Conservation (phyloP, 1,140 invertebrate species). For the Hycleus cichorii region DNA sequence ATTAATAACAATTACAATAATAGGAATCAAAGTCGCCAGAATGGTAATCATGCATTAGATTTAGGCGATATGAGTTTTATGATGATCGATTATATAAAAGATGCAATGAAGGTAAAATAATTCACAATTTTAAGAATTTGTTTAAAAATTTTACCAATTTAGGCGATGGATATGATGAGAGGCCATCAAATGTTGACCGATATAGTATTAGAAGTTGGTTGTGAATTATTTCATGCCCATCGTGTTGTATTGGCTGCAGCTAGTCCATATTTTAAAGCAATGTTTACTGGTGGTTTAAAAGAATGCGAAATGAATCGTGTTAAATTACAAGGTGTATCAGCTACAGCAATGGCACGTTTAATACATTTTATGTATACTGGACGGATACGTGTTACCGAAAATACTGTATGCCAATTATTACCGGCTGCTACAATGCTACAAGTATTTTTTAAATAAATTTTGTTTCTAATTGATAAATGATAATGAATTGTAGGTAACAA, state of each 20-base stretch:
- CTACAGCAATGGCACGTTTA: conserved; percentile 74
- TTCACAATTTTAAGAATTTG: conserved; percentile 1
- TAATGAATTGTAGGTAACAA: conserved; percentile 55
- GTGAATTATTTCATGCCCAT: conserved; percentile 81
- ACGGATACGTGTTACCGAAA: conserved; percentile 79
- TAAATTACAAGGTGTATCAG: conserved; percentile 78
- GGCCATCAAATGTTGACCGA: conserved; percentile 86
- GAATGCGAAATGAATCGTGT: conserved; percentile 81
- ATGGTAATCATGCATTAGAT: conserved; percentile 37
- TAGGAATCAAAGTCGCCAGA: conserved; percentile 10
- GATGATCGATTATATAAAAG: conserved; percentile 76
- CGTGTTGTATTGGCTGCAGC: conserved; percentile 86
- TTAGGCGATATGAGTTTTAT: conserved; percentile 79
- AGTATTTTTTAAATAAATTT: too few relatives aligned
- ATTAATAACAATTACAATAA: not conserved
- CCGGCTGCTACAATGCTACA: conserved; percentile 92
- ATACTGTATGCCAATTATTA: conserved; percentile 81
- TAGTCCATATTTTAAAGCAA: conserved; percentile 93
- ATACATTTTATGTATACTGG: conserved; percentile 90
- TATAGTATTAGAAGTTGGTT: conserved; percentile 76
- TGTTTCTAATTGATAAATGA: not conserved
- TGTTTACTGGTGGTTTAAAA: conserved; percentile 84
- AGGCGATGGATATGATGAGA: conserved; percentile 85
- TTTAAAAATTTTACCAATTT: conserved; percentile 6
- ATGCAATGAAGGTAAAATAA: conserved; percentile 63